Conservation (phyloP, 2,113 vertebrate species). For the Bubo bubo region DNA sequence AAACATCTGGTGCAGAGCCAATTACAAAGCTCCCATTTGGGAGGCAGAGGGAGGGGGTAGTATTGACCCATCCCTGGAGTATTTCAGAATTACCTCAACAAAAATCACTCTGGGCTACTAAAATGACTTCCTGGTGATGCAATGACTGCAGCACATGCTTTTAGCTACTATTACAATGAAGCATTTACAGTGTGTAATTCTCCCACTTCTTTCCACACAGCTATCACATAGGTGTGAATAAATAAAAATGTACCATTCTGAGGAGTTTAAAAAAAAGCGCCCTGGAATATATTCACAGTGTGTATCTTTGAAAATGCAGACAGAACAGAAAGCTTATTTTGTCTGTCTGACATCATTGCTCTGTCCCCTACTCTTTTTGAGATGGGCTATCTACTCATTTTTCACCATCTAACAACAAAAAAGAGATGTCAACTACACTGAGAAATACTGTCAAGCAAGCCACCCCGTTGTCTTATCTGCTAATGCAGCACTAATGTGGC, state of each 20-base stretch:
- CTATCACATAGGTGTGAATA: background rate
- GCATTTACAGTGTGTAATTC: background rate
- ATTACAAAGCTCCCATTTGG: background rate
- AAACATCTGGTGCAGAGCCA: background rate
- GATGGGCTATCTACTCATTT: background rate
- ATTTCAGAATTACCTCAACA: background rate
- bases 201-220: background rate
- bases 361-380: background rate
- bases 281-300: background rate
- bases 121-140: background rate
- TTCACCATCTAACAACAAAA: background rate
- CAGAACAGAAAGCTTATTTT: conserved; percentile 30
- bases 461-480: background rate
- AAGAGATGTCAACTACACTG: conserved; percentile 33
- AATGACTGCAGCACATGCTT: background rate
- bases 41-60: background rate
- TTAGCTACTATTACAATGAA: background rate
- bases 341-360: background rate
- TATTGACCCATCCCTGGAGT: background rate
- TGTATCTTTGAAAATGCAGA: background rate
- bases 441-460: conserved; percentile 34
- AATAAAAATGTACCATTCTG: background rate
- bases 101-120: background rate
- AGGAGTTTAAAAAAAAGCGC: background rate
- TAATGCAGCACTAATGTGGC: conserved; percentile 49